Conservation (phyloP, 2,113 vertebrate genomes). For the Origma solitaria region DNA sequence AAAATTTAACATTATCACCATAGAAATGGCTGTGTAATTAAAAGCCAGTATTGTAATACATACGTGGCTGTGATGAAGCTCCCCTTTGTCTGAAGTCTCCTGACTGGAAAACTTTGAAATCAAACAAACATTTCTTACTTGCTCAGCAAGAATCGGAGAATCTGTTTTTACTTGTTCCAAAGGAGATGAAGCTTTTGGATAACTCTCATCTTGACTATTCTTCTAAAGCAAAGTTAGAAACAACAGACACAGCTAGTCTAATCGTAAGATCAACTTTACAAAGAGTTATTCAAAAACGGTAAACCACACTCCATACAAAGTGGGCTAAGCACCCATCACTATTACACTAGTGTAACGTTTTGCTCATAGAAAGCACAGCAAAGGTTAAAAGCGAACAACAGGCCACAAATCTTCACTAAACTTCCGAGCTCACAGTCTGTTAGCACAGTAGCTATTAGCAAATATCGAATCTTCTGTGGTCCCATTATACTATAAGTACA, state of each 20-base stretch:
- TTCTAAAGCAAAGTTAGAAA: slow-evolving; percentile 68
- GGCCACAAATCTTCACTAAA: slow-evolving; percentile 18
- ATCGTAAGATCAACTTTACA: neutral
- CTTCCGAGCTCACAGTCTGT: neutral
- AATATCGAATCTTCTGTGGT: neutral
- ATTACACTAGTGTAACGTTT: neutral
- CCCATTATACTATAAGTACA: neutral
- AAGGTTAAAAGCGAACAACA: slow-evolving; percentile 27
- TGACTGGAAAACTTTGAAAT: slow-evolving; percentile 35
- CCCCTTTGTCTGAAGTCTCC: slow-evolving; percentile 37
- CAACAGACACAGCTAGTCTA: neutral
- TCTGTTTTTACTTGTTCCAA: slow-evolving; percentile 68
- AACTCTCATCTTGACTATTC: slow-evolving; percentile 60
- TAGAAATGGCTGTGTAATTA: neutral
- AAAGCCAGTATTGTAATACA: slow-evolving; percentile 3
- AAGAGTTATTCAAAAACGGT: neutral
- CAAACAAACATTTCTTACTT: slow-evolving; percentile 68
- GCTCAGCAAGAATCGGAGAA: slow-evolving; percentile 61
- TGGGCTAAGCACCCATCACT: neutral
- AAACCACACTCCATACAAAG: neutral
- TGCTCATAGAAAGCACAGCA: neutral
- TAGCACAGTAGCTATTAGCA: slow-evolving; percentile 5
- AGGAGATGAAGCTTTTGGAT: slow-evolving; percentile 65
- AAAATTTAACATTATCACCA: neutral
- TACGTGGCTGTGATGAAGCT: slow-evolving; percentile 30